Conservation (phyloP, 2,113 vertebrate species). For the Silurus asotus region DNA sequence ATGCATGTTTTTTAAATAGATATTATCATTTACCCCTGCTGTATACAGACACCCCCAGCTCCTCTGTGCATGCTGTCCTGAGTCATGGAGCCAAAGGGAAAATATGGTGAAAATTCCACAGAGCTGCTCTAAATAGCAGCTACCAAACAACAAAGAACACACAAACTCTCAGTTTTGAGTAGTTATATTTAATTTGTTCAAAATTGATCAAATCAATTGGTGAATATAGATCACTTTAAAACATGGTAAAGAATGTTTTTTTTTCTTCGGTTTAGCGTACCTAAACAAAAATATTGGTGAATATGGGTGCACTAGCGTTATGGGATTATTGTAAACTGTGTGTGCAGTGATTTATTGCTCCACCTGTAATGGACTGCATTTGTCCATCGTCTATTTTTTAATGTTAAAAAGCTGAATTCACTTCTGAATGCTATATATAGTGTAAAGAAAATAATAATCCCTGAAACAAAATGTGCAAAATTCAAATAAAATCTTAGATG, state of each 20-base stretch:
- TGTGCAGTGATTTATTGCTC: constrained; percentile 41
- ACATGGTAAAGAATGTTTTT: background rate
- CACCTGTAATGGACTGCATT: background rate
- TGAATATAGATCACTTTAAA: background rate
- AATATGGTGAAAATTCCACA: constrained; percentile 3
- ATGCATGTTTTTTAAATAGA: constrained; percentile 76
- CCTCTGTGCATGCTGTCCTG: constrained; percentile 36
- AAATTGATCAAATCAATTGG: background rate
- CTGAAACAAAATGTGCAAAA: background rate
- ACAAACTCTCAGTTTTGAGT: background rate
- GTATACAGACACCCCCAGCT: constrained; percentile 53
- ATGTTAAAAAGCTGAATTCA: background rate
- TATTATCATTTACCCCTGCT: constrained; percentile 65
- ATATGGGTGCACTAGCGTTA: background rate
- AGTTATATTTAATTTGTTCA: background rate
- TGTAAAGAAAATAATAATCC: background rate
- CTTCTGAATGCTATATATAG: background rate
- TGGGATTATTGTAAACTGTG: constrained; percentile 2
- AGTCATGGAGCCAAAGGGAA: constrained; percentile 29
- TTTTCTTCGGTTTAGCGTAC: background rate
- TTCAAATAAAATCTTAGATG: background rate
- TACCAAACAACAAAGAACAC: background rate
- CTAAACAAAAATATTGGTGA: background rate
- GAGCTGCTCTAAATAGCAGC: background rate
- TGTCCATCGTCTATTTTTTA: background rate